Conservation (phyloP, 2,797 vertebrate species). For the Eulemur coronatus region DNA sequence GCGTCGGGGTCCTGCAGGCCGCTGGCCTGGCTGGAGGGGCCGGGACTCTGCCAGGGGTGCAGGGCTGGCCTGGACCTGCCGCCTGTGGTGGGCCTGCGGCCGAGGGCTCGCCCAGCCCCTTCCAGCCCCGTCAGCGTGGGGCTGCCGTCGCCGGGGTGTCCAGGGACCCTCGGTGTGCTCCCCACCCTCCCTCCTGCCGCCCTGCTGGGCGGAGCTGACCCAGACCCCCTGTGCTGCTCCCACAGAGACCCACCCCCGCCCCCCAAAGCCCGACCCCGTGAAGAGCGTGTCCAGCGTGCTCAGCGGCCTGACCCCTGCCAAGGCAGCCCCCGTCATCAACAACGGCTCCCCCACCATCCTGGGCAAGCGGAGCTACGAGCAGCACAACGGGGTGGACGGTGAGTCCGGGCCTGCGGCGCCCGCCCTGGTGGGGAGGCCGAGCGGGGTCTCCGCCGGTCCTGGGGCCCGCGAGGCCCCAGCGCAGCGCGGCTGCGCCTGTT, state of each 20-base stretch:
- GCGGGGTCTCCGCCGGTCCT: not conserved
- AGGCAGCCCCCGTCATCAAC: constrained; percentile 95
- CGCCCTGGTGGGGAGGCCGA: not conserved
- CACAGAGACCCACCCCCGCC: constrained; percentile 95
- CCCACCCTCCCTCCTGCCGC: too few relatives aligned
- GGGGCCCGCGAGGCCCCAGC: not conserved
- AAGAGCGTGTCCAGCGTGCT: constrained; percentile 90
- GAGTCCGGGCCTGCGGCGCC: constrained; percentile 65
- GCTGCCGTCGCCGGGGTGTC: not conserved
- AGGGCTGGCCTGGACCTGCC: not conserved
- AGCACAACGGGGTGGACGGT: constrained; percentile 98
- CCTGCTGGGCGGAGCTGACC: not conserved
- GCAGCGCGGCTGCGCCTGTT: constrained; percentile 58
- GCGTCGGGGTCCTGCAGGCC: not conserved
- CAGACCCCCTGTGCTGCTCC: not conserved
- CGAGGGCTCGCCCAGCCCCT: too few relatives aligned
- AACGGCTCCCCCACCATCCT: constrained; percentile 98
- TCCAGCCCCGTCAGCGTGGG: not conserved
- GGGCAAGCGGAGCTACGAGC: constrained; percentile 96
- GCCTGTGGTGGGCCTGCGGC: not conserved
- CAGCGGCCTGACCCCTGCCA: constrained; percentile 93
- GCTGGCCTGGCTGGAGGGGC: accelerated
- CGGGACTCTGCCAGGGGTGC: accelerated
- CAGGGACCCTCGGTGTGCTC: accelerated
- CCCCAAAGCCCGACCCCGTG: constrained; percentile 90